A percentile compares a stretch with the other conserved stretches of the same genome.
phyloP scores from a whole-genome alignment of 2,888 invertebrate genomes.

The Margaritifera margaritifera region DNA sequence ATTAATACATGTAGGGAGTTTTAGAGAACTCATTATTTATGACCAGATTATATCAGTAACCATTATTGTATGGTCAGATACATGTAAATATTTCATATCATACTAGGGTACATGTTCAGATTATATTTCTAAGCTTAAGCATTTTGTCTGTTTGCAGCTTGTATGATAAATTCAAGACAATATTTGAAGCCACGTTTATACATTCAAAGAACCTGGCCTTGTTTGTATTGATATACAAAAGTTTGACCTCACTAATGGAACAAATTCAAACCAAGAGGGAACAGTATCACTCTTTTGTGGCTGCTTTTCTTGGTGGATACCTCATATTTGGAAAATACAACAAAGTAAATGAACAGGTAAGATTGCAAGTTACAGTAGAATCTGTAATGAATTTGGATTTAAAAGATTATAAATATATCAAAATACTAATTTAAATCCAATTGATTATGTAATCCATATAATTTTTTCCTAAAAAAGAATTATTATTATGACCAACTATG shows the following conservation, averaged over 20 bases:
- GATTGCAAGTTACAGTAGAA: background rate
- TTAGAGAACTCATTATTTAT: background rate
- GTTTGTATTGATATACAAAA: constrained; percentile 74
- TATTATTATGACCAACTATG: too few species aligned
- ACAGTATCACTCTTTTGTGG: constrained; percentile 70
- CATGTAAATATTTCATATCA: background rate
- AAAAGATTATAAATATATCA: too few species aligned
- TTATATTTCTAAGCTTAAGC: background rate
- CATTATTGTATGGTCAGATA: background rate
- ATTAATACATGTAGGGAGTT: too few species aligned
- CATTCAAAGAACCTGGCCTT: constrained; percentile 74
- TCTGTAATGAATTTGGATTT: too few species aligned
- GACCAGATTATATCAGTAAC: background rate
- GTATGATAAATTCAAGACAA: constrained; percentile 67
- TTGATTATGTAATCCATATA: too few species aligned
- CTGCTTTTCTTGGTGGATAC: constrained; percentile 73
- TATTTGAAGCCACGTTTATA: constrained; percentile 72
- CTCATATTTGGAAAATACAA: constrained; percentile 74
- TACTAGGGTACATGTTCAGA: too few species aligned
- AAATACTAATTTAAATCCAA: too few species aligned
- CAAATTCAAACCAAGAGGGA: constrained; percentile 55
- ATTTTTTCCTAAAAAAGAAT: too few species aligned
- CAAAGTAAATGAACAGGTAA: constrained; percentile 75
- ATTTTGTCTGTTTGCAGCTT: constrained; percentile 58
- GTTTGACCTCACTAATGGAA: constrained; percentile 60